A percentile compares a stretch with the other conserved stretches of the same genome.
phyloP scores from a whole-genome alignment of 2,113 vertebrate genomes.

The Paramormyrops kingsleyae region DNA sequence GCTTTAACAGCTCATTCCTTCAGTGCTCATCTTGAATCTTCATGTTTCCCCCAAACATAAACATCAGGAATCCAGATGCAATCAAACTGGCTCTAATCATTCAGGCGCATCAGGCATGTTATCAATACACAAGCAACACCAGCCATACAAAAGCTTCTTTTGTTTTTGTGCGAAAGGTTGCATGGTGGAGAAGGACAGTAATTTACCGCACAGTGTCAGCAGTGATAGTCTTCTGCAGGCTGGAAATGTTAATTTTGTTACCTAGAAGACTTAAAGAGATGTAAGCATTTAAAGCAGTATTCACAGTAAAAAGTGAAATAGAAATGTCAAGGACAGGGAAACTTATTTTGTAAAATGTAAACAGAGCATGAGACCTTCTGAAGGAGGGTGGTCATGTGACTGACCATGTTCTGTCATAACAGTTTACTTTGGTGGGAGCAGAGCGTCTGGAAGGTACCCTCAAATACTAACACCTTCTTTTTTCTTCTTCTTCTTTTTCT shows the following conservation, averaged over 20 bases:
- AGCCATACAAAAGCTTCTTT: neutral
- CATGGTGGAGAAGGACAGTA: neutral
- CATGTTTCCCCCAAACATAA: neutral
- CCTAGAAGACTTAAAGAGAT: neutral
- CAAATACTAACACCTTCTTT: neutral
- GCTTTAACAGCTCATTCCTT: conserved; percentile 3
- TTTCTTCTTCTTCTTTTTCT: neutral
- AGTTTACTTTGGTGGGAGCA: neutral
- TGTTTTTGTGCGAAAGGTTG: neutral
- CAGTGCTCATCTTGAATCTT: neutral
- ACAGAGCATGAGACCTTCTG: neutral
- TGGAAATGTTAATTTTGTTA: neutral
- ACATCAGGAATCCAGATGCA: neutral
- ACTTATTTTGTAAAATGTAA: neutral
- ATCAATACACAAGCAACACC: neutral
- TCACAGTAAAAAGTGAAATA: neutral
- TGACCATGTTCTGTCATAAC: neutral
- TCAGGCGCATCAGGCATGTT: neutral
- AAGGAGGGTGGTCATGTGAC: conserved; percentile 1
- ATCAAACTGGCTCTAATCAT: neutral
- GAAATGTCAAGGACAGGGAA: neutral
- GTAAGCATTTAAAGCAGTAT: neutral
- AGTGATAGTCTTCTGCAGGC: neutral
- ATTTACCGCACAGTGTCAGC: neutral
- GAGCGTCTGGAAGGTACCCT: neutral